Percentiles rank a stretch among this genome's conserved stretches.
These are phyloP conservation scores for Acheta domesticus DNA, from an alignment of 2,888 invertebrate species.

Conservation along the genomic window DNA sequence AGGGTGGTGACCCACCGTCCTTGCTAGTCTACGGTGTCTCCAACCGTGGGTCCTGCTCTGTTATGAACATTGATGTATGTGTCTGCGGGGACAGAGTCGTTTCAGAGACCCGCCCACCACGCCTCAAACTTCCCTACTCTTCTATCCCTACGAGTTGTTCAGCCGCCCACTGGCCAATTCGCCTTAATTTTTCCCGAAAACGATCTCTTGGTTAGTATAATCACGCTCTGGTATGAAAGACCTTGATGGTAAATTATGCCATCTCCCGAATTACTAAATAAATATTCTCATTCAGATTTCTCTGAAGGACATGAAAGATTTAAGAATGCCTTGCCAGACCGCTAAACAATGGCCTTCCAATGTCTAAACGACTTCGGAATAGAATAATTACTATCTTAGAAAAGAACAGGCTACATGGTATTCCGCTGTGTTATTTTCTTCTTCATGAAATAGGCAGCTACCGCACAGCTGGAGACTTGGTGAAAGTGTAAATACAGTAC, in stretches of 20 bases:
- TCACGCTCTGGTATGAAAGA: background rate
- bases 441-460: background rate
- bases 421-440: too few species aligned
- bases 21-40: too few species aligned
- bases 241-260: background rate
- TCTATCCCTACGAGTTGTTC: background rate
- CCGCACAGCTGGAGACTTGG: background rate
- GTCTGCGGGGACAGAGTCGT: too few species aligned
- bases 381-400: too few species aligned
- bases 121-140: too few species aligned
- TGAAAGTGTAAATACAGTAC: background rate
- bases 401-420: too few species aligned
- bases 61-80: too few species aligned
- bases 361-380: too few species aligned
- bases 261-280: background rate
- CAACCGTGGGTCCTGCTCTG: too few species aligned
- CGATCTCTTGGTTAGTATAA: slow-evolving; percentile 1
- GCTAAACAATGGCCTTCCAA: too few species aligned
- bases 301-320: background rate
- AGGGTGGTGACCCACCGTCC: too few species aligned
- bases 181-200: background rate
- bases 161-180: background rate
- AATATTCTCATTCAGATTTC: slow-evolving; percentile 1
- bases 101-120: too few species aligned
- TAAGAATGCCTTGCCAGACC: background rate